phyloP scores from a whole-genome alignment of 2,888 invertebrate species.

The Helleia helle region DNA sequence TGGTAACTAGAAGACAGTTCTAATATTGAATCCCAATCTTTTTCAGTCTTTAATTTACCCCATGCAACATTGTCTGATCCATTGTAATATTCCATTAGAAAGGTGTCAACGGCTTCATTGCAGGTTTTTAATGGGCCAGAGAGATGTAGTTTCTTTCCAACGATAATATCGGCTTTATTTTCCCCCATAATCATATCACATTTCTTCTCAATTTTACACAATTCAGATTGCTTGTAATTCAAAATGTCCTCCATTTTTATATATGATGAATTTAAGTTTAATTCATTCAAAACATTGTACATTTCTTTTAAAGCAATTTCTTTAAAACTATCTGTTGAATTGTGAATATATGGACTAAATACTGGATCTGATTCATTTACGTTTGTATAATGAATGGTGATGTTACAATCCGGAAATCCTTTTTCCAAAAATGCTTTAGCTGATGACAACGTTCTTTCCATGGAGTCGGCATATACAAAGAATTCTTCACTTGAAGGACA shows the following conservation, averaged over 20 bases:
- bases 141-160: conserved; percentile 41
- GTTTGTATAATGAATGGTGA: conserved; percentile 38
- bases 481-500: conserved; percentile 43
- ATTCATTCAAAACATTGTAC: conserved; percentile 29
- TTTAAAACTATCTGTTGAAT: conserved; percentile 34
- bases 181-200: conserved; percentile 40
- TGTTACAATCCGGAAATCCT: conserved; percentile 45
- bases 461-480: conserved; percentile 48
- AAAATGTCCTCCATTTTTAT: conserved; percentile 39
- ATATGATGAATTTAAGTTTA: conserved; percentile 38
- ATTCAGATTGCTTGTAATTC: conserved; percentile 42
- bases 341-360: conserved; percentile 50
- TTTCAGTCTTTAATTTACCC: conserved; percentile 33
- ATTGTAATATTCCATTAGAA: conserved; percentile 57
- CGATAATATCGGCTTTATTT: conserved; percentile 33
- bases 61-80: conserved; percentile 55
- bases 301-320: conserved; percentile 37
- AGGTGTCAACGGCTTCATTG: conserved; percentile 51
- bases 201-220: conserved; percentile 33
- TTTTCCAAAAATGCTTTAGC: conserved; percentile 44
- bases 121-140: conserved; percentile 51
- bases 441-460: conserved; percentile 47
- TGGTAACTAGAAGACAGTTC: conserved; percentile 42
- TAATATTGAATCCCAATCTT: conserved; percentile 39
- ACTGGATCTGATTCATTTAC: conserved; percentile 34